Evolutionary conservation across 2,113 vertebrate genomes (phyloP).

Genomic region (Mormoops blainvillei): DNA sequence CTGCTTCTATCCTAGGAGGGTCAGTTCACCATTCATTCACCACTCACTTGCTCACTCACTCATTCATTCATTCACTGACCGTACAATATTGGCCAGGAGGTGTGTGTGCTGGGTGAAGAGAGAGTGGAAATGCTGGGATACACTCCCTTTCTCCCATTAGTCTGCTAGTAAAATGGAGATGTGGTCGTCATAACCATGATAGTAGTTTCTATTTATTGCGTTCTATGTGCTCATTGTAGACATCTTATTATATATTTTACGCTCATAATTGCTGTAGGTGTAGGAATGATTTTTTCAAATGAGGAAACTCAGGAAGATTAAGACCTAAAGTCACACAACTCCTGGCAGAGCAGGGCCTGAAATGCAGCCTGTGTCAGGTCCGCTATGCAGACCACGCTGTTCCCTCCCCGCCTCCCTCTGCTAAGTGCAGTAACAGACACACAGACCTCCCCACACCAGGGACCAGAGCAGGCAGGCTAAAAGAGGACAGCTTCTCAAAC

Average conservation of each 20-base stretch:
- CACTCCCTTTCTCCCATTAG: neutral
- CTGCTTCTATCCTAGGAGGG: neutral
- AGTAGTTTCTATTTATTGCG: neutral
- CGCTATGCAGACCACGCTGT: fast-evolving
- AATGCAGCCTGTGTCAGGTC: neutral
- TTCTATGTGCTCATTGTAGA: neutral
- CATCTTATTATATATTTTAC: neutral
- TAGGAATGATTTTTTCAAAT: neutral
- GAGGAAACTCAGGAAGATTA: neutral
- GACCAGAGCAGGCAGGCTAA: neutral
- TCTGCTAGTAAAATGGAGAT: neutral
- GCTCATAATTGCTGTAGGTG: neutral
- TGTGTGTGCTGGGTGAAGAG: neutral
- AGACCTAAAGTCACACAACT: neutral
- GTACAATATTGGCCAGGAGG: neutral
- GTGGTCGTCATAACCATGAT: too few species aligned
- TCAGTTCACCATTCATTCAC: neutral
- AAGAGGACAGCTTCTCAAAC: neutral
- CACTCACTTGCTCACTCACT: neutral
- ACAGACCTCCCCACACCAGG: neutral
- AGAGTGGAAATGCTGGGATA: neutral
- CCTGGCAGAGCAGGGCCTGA: neutral
- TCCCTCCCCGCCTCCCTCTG: too few species aligned
- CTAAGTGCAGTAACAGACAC: neutral
- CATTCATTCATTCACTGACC: neutral